These are phyloP conservation scores for Tyrannus savana DNA, from an alignment of 2,113 vertebrate species.

Conservation along the genomic window DNA sequence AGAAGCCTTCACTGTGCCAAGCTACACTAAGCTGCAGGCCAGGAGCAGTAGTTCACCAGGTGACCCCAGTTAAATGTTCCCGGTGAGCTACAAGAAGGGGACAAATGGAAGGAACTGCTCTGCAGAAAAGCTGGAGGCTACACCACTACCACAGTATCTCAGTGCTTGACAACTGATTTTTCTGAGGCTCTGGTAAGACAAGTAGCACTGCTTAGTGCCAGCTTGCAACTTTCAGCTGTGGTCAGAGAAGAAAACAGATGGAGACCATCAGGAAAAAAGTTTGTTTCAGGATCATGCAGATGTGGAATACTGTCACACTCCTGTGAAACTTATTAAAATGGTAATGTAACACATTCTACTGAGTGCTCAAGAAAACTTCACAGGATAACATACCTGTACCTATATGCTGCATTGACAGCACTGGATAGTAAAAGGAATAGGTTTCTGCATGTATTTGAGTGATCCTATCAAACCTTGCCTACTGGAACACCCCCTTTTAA, in stretches of 20 bases:
- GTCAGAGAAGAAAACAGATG: not conserved
- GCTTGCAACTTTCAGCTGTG: not conserved
- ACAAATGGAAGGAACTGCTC: not conserved
- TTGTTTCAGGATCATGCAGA: not conserved
- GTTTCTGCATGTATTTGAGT: not conserved
- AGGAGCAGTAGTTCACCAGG: slow-evolving; percentile 1
- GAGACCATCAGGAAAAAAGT: not conserved
- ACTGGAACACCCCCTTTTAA: not conserved
- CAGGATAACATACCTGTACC: not conserved
- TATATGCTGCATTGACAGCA: not conserved
- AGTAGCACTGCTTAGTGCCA: not conserved
- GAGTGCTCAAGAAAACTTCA: not conserved
- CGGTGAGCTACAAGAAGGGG: not conserved
- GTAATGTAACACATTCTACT: not conserved
- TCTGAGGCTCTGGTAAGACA: not conserved
- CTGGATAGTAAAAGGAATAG: not conserved
- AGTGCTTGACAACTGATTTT: not conserved
- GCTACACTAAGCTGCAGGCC: not conserved
- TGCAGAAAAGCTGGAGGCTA: not conserved
- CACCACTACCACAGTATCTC: not conserved
- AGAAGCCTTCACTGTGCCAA: not conserved
- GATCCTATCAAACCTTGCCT: not conserved
- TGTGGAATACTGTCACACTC: not conserved
- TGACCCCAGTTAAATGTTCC: not conserved
- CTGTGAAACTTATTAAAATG: not conserved